A percentile compares a stretch with the other conserved stretches of the same genome.
Evolutionary conservation across 2,797 vertebrate genomes (phyloP).

Genomic region (Cirrhinus mrigala): DNA sequence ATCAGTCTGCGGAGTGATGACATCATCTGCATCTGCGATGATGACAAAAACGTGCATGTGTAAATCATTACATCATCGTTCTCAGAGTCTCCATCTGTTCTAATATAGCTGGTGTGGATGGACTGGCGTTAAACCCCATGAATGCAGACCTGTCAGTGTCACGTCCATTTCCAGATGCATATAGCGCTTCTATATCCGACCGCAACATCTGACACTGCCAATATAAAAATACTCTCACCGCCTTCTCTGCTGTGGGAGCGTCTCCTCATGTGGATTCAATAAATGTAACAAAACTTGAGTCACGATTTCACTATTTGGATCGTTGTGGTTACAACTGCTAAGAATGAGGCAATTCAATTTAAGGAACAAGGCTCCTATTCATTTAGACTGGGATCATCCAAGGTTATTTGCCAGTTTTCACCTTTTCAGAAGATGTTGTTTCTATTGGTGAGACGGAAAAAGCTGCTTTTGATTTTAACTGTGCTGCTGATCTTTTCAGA

Average conservation of each 20-base stretch:
- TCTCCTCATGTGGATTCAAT: conserved; percentile 26
- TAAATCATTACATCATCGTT: not conserved
- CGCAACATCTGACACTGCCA: conserved; percentile 17
- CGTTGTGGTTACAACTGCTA: not conserved
- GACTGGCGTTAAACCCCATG: conserved; percentile 16
- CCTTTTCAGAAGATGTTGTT: not conserved
- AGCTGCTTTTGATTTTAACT: not conserved
- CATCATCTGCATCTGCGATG: conserved; percentile 22
- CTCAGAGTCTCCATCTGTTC: not conserved
- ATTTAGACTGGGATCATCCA: not conserved
- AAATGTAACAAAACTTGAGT: not conserved
- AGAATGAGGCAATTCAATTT: not conserved
- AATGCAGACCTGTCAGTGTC: conserved; percentile 24
- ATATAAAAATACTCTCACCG: not conserved
- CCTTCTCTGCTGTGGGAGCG: not conserved
- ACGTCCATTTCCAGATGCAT: conserved; percentile 6
- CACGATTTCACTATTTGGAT: conserved; percentile 31
- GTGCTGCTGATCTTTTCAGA: not conserved
- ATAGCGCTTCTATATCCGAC: conserved; percentile 30
- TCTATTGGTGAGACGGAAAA: not conserved
- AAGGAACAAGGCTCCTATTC: conserved; percentile 9
- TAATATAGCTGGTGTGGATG: not conserved
- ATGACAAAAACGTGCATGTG: not conserved
- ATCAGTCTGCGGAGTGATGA: not conserved
- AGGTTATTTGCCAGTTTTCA: not conserved